Evolutionary conservation across 2,888 invertebrate species (phyloP).

Genomic region (Fragum sueziense): DNA sequence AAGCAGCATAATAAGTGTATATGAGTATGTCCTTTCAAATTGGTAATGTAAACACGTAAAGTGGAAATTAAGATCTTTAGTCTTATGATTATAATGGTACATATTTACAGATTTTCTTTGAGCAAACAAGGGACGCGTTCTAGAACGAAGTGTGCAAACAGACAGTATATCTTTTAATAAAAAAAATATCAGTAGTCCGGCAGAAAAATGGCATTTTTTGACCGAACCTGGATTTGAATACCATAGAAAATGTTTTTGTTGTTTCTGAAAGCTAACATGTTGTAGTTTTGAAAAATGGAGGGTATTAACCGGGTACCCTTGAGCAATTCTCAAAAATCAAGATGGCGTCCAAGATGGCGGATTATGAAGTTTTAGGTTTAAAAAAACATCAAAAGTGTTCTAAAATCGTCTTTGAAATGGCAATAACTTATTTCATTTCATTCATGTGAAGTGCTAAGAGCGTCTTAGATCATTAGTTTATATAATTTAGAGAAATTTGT

Average conservation of each 20-base stretch:
- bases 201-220: neutral
- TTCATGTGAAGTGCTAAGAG: too few species aligned
- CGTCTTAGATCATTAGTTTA: too few species aligned
- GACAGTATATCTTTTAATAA: neutral
- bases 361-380: too few species aligned
- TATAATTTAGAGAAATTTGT: too few species aligned
- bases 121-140: neutral
- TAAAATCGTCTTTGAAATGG: too few species aligned
- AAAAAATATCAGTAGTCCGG: neutral
- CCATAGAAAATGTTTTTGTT: too few species aligned
- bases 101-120: neutral
- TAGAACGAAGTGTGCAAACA: neutral
- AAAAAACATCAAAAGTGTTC: too few species aligned
- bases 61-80: neutral
- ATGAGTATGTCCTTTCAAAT: neutral
- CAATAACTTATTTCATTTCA: too few species aligned
- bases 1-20: neutral
- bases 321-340: too few species aligned
- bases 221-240: too few species aligned
- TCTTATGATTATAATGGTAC: neutral
- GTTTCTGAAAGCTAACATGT: too few species aligned
- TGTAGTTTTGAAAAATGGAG: neutral
- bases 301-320: neutral
- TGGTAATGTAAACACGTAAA: neutral
- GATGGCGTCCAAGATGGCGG: too few species aligned